phyloP scores from a whole-genome alignment of 2,797 vertebrate genomes.

The Chloroceryle amazona region DNA sequence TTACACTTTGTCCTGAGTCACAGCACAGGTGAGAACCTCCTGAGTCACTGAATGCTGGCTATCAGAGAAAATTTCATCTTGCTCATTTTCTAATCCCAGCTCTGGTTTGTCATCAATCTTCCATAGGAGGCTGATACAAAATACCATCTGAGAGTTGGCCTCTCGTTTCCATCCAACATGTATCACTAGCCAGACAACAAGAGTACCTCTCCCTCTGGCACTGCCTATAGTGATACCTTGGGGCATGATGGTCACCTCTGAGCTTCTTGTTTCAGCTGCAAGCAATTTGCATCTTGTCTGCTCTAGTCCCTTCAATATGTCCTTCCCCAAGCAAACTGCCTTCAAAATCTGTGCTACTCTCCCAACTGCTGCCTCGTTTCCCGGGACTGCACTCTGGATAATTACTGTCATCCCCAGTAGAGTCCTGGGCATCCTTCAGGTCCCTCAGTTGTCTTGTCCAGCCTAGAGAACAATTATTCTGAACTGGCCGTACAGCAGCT shows the following conservation, averaged over 20 bases:
- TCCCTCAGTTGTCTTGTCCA: background rate
- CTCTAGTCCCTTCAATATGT: background rate
- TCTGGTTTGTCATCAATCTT: background rate
- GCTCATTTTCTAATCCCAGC: background rate
- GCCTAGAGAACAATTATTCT: background rate
- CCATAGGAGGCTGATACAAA: background rate
- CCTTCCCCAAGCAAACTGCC: background rate
- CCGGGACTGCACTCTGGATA: background rate
- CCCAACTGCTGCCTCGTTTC: background rate
- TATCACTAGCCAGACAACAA: background rate
- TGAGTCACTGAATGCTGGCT: background rate
- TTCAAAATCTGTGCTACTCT: background rate
- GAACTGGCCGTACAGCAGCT: background rate
- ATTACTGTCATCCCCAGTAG: background rate
- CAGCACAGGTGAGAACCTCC: background rate
- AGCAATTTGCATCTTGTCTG: background rate
- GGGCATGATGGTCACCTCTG: fast-evolving
- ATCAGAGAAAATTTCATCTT: background rate
- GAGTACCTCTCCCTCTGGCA: background rate
- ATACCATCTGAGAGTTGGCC: fast-evolving
- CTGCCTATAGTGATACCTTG: background rate
- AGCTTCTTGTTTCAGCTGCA: background rate
- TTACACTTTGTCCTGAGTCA: background rate
- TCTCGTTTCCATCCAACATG: background rate
- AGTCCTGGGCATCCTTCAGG: background rate